phyloP scores from a whole-genome alignment of 2,888 invertebrate species.

The Exocentrus adspersus region DNA sequence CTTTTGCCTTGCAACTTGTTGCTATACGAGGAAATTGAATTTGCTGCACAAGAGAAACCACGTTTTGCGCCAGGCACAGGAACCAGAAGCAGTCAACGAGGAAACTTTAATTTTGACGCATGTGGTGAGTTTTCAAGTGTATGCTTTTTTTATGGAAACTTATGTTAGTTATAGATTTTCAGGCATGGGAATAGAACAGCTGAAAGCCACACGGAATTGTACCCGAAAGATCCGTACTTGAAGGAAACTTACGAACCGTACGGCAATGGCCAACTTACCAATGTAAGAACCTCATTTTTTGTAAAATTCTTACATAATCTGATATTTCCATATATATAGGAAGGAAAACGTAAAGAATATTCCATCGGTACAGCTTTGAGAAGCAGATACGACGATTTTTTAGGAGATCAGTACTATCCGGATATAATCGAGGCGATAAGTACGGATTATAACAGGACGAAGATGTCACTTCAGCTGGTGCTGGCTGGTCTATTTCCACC shows the following conservation, averaged over 20 bases:
- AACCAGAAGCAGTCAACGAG: background rate
- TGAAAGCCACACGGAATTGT: slow-evolving; percentile 5
- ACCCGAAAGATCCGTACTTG: slow-evolving; percentile 24
- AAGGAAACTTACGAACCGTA: slow-evolving; percentile 21
- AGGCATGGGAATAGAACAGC: slow-evolving; percentile 29
- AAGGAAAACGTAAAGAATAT: slow-evolving; percentile 59
- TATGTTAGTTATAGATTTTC: slow-evolving; percentile 14
- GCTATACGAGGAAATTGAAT: background rate
- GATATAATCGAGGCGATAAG: slow-evolving; percentile 70
- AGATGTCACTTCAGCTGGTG: slow-evolving; percentile 75
- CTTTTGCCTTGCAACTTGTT: background rate
- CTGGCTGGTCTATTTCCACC: slow-evolving; percentile 77
- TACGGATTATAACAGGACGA: slow-evolving; percentile 76
- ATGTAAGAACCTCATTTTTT: slow-evolving; percentile 10
- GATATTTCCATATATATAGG: slow-evolving; percentile 44
- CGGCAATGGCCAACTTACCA: slow-evolving; percentile 26
- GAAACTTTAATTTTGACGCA: slow-evolving; percentile 16
- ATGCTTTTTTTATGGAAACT: background rate
- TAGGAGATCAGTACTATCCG: slow-evolving; percentile 69
- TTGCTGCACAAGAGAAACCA: background rate
- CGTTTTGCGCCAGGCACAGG: background rate
- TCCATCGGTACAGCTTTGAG: slow-evolving; percentile 71
- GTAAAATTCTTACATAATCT: too few relatives aligned
- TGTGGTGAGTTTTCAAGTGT: slow-evolving; percentile 5
- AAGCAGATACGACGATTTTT: slow-evolving; percentile 69